Evolutionary conservation across 2,113 vertebrate species (phyloP).

Genomic region (Potamarius usumacintae): DNA sequence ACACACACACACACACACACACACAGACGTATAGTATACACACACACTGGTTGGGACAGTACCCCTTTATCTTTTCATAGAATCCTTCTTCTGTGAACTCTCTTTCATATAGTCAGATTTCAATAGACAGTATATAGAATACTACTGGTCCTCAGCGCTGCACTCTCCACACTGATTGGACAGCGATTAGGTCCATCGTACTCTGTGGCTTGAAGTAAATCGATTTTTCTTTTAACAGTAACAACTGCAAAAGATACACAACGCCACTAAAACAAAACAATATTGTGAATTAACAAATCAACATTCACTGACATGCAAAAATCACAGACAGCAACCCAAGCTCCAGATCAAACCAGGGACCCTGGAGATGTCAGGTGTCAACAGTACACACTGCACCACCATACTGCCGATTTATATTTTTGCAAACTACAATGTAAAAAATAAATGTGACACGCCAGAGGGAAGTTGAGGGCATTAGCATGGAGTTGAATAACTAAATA

Average conservation of each 20-base stretch:
- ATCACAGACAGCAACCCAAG: neutral
- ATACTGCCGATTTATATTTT: neutral
- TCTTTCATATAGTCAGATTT: neutral
- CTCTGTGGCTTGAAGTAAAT: slow-evolving; percentile 22
- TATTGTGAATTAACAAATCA: neutral
- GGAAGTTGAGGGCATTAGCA: too few species aligned
- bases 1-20: slow-evolving; percentile 28
- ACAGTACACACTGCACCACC: neutral
- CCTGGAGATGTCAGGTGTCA: neutral
- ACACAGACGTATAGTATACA: neutral
- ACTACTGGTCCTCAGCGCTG: slow-evolving; percentile 32
- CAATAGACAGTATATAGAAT: slow-evolving; percentile 1
- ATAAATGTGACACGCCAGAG: neutral
- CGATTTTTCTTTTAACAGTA: neutral
- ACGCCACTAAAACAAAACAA: neutral
- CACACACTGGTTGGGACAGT: neutral
- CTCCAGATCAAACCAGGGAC: neutral
- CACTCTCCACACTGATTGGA: slow-evolving; percentile 62
- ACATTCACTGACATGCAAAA: neutral
- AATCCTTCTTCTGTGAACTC: neutral
- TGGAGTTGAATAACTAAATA: neutral
- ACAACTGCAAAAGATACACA: neutral
- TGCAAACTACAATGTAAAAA: neutral
- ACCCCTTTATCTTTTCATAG: neutral
- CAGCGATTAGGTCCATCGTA: slow-evolving; percentile 49